phyloP scores from a whole-genome alignment of 2,888 invertebrate species.

The Machimus rusticus region DNA sequence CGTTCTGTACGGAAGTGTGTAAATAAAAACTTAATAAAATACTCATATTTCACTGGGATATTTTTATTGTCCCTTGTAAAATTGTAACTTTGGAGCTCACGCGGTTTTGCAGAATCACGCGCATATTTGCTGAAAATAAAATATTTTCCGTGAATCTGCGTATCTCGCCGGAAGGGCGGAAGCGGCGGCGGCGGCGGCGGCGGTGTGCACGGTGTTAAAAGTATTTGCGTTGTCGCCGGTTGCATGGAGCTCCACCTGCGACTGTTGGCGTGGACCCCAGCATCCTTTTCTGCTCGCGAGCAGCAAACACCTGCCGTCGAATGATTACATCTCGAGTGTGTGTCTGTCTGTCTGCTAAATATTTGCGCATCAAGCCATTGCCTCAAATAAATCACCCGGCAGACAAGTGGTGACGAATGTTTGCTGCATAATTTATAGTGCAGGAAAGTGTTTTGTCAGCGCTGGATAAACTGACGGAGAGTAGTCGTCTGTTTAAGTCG shows the following conservation, averaged over 20 bases:
- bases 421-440: neutral
- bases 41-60: neutral
- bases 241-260: neutral
- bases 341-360: neutral
- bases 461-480: neutral
- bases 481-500: neutral
- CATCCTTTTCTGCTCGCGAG: neutral
- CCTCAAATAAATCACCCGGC: neutral
- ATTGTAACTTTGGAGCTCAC: neutral
- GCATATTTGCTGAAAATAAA: neutral
- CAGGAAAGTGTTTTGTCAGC: neutral
- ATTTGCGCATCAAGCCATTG: neutral
- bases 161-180: neutral
- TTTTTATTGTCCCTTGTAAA: neutral
- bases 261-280: neutral
- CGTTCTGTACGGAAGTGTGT: neutral
- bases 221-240: neutral
- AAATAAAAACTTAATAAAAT: neutral
- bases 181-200: neutral
- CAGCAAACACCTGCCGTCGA: neutral
- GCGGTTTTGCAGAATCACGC: neutral
- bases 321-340: neutral
- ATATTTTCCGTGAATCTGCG: neutral
- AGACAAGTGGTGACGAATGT: neutral
- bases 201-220: neutral